Percentiles rank a stretch among this genome's conserved stretches.
Evolutionary conservation across 2,113 vertebrate genomes (phyloP).

Genomic region (Hystrix cristata): DNA sequence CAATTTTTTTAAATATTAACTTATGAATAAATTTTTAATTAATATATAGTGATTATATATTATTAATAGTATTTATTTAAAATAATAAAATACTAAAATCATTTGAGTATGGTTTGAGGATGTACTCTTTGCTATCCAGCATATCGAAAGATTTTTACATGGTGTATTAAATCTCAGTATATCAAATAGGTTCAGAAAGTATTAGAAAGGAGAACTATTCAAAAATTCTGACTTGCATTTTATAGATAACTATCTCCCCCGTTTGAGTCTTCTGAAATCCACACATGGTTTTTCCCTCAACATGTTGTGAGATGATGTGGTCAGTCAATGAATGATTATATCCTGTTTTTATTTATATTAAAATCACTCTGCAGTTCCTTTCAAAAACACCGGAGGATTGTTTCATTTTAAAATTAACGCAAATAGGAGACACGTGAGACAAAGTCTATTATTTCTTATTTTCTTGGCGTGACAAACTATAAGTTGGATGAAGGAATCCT

Average conservation of each 20-base stretch:
- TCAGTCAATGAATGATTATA: not conserved
- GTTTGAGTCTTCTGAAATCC: not conserved
- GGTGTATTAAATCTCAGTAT: not conserved
- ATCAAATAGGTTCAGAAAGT: not conserved
- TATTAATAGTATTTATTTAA: not conserved
- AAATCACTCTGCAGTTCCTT: not conserved
- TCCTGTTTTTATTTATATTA: not conserved
- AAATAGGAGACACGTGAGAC: not conserved
- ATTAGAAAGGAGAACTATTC: not conserved
- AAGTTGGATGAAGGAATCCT: not conserved
- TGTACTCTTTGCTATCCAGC: not conserved
- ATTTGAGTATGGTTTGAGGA: not conserved
- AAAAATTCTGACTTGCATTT: not conserved
- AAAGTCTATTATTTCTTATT: not conserved
- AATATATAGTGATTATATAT: not conserved
- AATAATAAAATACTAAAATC: not conserved
- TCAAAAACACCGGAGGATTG: not conserved
- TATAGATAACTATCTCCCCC: not conserved
- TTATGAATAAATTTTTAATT: not conserved
- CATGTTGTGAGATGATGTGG: not conserved
- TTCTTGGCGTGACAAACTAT: not conserved
- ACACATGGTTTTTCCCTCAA: not conserved
- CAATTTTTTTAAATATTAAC: not conserved
- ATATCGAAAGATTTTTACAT: not conserved
- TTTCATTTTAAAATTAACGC: not conserved